Evolutionary conservation across 2,797 vertebrate genomes (phyloP).

Genomic region (Amblyraja radiata): DNA sequence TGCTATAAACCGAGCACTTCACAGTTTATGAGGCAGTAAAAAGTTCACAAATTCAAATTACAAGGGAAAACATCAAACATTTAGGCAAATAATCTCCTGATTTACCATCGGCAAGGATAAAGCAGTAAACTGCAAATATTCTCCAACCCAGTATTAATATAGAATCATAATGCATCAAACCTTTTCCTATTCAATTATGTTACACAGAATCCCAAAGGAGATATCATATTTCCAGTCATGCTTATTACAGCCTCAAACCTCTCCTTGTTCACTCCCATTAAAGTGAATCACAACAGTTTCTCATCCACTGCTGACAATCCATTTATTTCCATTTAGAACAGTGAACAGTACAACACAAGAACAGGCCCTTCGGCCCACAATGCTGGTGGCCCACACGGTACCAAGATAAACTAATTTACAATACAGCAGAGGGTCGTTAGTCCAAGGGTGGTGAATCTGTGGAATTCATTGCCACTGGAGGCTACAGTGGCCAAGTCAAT

Average conservation of each 20-base stretch:
- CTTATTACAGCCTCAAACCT: not conserved
- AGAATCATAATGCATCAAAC: not conserved
- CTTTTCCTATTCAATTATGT: not conserved
- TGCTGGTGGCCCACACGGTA: no score
- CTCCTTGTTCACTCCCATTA: not conserved
- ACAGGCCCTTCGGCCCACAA: no score
- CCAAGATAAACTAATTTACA: no score
- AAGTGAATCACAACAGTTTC: not conserved
- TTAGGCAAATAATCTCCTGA: not conserved
- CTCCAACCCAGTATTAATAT: not conserved
- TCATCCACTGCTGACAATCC: not conserved
- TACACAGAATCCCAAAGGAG: not conserved
- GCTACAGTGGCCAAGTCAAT: no score
- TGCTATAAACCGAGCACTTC: not conserved
- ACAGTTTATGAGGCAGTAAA: not conserved
- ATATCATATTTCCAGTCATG: not conserved
- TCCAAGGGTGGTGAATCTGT: no score
- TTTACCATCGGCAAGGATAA: not conserved
- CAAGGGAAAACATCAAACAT: not conserved
- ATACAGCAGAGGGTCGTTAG: no score
- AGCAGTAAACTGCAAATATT: not conserved
- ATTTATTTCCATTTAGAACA: not conserved
- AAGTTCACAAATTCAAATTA: not conserved
- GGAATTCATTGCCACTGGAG: no score
- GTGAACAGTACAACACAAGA: no score